These are phyloP conservation scores for Belgica antarctica DNA, from an alignment of 2,888 invertebrate species.

Conservation along the genomic window DNA sequence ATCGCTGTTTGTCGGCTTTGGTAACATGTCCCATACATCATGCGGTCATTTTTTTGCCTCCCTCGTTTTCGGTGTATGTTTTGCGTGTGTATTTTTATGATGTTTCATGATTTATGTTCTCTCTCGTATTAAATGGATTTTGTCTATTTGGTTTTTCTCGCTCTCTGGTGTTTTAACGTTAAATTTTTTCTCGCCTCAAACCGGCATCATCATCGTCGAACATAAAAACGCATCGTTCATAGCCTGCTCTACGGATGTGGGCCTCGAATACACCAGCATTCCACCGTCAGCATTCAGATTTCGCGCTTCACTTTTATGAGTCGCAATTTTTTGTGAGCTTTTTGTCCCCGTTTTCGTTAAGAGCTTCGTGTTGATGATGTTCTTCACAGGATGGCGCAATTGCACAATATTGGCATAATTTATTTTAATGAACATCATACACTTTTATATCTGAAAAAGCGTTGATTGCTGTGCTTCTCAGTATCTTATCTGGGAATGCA, in stretches of 20 bases:
- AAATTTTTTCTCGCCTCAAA: conserved; percentile 9
- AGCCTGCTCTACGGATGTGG: neutral
- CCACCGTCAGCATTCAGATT: neutral
- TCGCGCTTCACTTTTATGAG: conserved; percentile 11
- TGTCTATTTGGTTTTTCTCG: neutral
- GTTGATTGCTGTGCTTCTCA: conserved; percentile 13
- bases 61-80: neutral
- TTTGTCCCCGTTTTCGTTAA: neutral
- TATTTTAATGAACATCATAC: conserved; percentile 41
- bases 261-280: conserved; percentile 17
- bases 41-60: conserved; percentile 19
- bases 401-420: conserved; percentile 40
- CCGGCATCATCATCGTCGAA: conserved; percentile 16
- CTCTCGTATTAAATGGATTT: conserved; percentile 39
- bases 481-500: no score
- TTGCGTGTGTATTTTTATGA: conserved; percentile 41
- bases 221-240: conserved; percentile 41
- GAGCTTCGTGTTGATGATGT: neutral
- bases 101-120: conserved; percentile 43
- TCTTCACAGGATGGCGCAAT: conserved; percentile 5
- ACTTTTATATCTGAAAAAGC: conserved; percentile 23
- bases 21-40: conserved; percentile 36
- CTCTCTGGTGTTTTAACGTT: conserved; percentile 17
- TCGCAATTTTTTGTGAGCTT: neutral
- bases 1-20: neutral